Percentiles rank a stretch among this genome's conserved stretches.
Conservation (phyloP, 2,888 invertebrate species). For the Mythimna pallens region DNA sequence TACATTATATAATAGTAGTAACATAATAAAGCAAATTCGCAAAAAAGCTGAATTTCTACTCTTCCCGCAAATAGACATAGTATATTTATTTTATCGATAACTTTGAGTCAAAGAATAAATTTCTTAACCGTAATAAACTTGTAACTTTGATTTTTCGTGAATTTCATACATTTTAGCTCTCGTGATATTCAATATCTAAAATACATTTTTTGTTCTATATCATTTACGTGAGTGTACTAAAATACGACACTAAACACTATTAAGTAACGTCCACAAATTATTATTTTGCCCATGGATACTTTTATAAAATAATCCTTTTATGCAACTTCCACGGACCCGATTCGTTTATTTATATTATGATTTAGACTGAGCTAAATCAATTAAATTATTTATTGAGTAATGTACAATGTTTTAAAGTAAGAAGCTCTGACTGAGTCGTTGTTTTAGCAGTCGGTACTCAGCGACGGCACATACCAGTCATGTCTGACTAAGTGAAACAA, state of each 20-base stretch:
- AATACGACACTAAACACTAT: constrained; percentile 59
- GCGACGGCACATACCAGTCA: constrained; percentile 3
- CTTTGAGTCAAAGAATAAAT: constrained; percentile 53
- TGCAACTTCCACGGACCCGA: constrained; percentile 17
- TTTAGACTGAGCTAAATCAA: constrained; percentile 32
- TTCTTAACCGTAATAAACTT: constrained; percentile 45
- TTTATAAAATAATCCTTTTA: constrained; percentile 52
- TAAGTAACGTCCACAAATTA: constrained; percentile 62
- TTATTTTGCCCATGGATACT: constrained; percentile 41
- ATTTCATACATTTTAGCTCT: constrained; percentile 47
- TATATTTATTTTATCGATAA: constrained; percentile 45
- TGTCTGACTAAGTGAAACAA: constrained; percentile 5
- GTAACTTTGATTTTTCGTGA: constrained; percentile 53
- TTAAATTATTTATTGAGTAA: constrained; percentile 35
- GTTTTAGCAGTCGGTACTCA: constrained; percentile 36
- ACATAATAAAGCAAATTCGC: constrained; percentile 36
- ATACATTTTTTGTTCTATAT: constrained; percentile 66
- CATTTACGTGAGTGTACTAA: constrained; percentile 62
- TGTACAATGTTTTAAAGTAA: constrained; percentile 31
- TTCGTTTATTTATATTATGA: constrained; percentile 26
- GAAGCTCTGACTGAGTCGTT: constrained; percentile 48
- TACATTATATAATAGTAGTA: constrained; percentile 28
- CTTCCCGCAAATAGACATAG: constrained; percentile 31
- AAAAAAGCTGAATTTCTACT: constrained; percentile 25
- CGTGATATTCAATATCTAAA: constrained; percentile 65